Percentiles rank a stretch among this genome's conserved stretches.
Conservation (phyloP, 2,113 vertebrate species). For the Merops nubicus region DNA sequence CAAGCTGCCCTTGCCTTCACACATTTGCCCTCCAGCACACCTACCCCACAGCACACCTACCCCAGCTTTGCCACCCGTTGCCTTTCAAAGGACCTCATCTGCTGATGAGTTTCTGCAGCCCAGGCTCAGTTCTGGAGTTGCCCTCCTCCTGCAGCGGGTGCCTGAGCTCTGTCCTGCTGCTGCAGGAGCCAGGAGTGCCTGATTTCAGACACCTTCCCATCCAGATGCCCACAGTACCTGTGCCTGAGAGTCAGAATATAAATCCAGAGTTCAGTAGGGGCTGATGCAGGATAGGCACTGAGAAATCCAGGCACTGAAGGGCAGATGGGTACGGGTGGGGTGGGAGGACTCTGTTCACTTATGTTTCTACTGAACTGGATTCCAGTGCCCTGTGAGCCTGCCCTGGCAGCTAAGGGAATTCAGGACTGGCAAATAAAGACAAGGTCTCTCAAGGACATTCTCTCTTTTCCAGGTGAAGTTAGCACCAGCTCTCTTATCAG, state of each 20-base stretch:
- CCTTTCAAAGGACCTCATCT: not conserved
- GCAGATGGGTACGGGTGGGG: accelerated
- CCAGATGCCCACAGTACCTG: not conserved
- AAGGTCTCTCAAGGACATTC: not conserved
- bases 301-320: not conserved
- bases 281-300: not conserved
- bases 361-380: not conserved
- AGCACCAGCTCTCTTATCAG: not conserved
- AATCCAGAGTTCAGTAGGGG: not conserved
- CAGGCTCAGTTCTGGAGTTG: not conserved
- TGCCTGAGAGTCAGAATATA: not conserved
- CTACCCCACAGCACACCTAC: not conserved
- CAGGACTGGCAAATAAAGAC: not conserved
- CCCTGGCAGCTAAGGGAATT: not conserved
- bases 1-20: not conserved
- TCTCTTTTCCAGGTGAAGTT: slow-evolving; percentile 45
- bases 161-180: not conserved
- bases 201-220: accelerated
- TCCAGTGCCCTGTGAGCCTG: not conserved
- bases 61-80: not conserved
- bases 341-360: not conserved
- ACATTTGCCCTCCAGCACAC: not conserved
- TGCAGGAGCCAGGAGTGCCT: not conserved
- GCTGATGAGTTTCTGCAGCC: not conserved
- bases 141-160: not conserved